Conservation (phyloP, 2,113 vertebrate genomes). For the Lipotes vexillifer region DNA sequence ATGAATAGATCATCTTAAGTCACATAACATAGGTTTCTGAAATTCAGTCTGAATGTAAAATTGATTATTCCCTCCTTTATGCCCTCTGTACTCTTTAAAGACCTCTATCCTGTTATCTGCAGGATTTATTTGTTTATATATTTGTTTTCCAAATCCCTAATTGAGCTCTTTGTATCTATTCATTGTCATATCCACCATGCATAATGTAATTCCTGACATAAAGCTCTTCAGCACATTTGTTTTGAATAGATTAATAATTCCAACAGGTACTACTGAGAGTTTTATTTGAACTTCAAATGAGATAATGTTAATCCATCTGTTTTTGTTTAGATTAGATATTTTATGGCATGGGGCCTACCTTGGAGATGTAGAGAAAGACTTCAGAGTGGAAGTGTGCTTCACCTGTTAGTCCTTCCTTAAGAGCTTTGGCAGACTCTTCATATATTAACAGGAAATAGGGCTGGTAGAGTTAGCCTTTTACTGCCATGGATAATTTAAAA, state of each 20-base stretch:
- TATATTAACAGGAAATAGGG: not conserved
- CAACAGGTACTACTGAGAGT: slow-evolving; percentile 1
- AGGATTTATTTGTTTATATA: not conserved
- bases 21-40: not conserved
- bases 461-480: not conserved
- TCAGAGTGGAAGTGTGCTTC: not conserved
- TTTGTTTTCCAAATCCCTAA: slow-evolving; percentile 5
- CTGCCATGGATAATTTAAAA: slow-evolving; percentile 15
- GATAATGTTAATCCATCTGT: not conserved
- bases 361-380: not conserved
- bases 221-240: not conserved
- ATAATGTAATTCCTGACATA: not conserved
- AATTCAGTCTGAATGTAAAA: slow-evolving; percentile 10
- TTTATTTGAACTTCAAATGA: slow-evolving; percentile 29
- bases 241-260: slow-evolving; percentile 31
- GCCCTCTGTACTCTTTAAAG: not conserved
- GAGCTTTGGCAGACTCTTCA: slow-evolving; percentile 12
- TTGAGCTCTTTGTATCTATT: not conserved
- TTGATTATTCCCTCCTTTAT: not conserved
- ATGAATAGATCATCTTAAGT: slow-evolving; percentile 2
- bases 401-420: not conserved
- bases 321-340: slow-evolving; percentile 26
- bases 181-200: not conserved
- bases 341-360: not conserved
- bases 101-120: not conserved